phyloP scores from a whole-genome alignment of 35 echinoderm and acorn worm genomes.

The Heliocidaris tuberculata region DNA sequence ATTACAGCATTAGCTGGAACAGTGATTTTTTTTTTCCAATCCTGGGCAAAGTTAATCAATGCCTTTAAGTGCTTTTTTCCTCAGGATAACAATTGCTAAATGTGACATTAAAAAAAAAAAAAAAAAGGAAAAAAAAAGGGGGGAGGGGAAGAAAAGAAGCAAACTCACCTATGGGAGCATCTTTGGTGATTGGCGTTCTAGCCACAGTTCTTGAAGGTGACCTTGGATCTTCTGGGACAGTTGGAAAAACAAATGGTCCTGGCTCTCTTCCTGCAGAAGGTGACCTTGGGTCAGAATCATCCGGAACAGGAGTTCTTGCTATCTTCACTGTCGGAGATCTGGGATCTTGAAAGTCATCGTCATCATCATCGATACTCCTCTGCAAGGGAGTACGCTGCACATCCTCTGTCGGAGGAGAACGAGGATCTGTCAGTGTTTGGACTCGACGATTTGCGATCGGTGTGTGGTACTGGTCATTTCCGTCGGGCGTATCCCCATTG shows the following conservation, averaged over 20 bases:
- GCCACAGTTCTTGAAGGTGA: slow-evolving; percentile 63
- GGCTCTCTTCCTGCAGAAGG: slow-evolving; percentile 76
- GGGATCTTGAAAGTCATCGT: slow-evolving; percentile 65
- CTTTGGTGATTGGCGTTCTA: slow-evolving; percentile 40
- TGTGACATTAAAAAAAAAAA: too few species aligned
- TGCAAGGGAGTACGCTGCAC: slow-evolving; percentile 75
- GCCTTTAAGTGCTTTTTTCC: too few species aligned
- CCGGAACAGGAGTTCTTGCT: slow-evolving; percentile 65
- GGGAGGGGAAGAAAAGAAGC: neutral
- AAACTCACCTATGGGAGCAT: neutral
- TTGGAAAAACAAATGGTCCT: slow-evolving; percentile 69
- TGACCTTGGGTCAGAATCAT: slow-evolving; percentile 78
- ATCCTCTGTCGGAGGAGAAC: slow-evolving; percentile 76
- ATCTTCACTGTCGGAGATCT: slow-evolving; percentile 70
- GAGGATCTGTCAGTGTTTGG: slow-evolving; percentile 68
- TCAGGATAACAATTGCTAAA: too few species aligned
- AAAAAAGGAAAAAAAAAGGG: too few species aligned
- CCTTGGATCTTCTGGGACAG: slow-evolving; percentile 57
- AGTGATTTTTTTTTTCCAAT: too few species aligned
- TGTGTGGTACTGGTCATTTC: slow-evolving; percentile 39
- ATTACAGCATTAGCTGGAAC: too few species aligned
- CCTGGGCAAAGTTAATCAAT: too few species aligned
- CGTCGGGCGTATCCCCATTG: neutral
- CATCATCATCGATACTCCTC: slow-evolving; percentile 25
- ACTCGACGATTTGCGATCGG: slow-evolving; percentile 67